Conservation (phyloP, 2,797 vertebrate species). For the Pangasius djambal region DNA sequence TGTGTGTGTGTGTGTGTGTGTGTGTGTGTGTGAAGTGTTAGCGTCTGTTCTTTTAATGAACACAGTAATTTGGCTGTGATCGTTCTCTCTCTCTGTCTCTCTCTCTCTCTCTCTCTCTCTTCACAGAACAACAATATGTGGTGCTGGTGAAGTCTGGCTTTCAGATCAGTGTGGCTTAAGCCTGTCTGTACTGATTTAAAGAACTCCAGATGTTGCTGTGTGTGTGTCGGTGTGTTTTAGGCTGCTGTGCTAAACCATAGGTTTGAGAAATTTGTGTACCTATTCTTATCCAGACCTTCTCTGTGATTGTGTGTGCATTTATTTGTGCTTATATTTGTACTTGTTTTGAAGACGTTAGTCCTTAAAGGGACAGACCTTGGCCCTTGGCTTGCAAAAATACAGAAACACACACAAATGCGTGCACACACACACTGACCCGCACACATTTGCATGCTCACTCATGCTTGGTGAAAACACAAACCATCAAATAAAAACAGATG, state of each 20-base stretch:
- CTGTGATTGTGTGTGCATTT: not conserved
- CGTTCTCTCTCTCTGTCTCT: conserved; percentile 2
- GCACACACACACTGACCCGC: not conserved
- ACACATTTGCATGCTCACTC: conserved; percentile 38
- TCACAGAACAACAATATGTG: conserved; percentile 15
- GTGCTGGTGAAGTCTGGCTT: conserved; percentile 40
- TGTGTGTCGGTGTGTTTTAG: conserved; percentile 20
- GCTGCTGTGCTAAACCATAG: conserved; percentile 43
- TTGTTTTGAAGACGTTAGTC: conserved; percentile 24
- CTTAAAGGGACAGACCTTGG: conserved; percentile 15
- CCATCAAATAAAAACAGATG: conserved; percentile 50
- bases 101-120: not conserved
- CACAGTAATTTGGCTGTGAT: conserved; percentile 43
- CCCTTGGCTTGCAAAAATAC: not conserved
- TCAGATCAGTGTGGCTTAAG: conserved; percentile 38
- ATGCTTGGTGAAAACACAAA: conserved; percentile 47
- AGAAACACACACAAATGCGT: not conserved
- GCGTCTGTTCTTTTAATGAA: conserved; percentile 46
- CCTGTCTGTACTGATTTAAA: conserved; percentile 51
- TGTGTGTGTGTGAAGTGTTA: conserved; percentile 27
- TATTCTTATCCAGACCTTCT: conserved; percentile 21
- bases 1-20: conserved; percentile 12
- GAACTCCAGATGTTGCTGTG: conserved; percentile 52
- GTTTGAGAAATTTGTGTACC: conserved; percentile 34
- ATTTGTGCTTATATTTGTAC: conserved; percentile 11